phyloP scores from a whole-genome alignment of 2,888 invertebrate species.

The Branchipolynoe longqiensis region DNA sequence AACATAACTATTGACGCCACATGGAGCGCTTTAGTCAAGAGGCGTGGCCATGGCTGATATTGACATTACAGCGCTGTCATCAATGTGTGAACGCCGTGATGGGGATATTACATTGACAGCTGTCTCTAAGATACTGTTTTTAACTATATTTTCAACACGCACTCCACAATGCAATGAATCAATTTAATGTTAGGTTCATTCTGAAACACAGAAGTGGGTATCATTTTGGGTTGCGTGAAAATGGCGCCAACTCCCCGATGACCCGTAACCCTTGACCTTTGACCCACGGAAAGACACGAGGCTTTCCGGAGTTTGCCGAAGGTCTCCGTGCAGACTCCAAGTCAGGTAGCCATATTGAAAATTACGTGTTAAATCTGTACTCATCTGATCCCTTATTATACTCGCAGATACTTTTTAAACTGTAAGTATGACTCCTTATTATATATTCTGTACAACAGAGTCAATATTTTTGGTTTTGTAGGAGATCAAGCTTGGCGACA shows the following conservation, averaged over 20 bases:
- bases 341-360: slow-evolving; percentile 77
- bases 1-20: too few species aligned
- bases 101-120: too few species aligned
- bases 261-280: slow-evolving; percentile 51
- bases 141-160: too few species aligned
- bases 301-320: slow-evolving; percentile 75
- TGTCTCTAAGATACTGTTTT: too few species aligned
- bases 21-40: too few species aligned
- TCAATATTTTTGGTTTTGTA: slow-evolving; percentile 70
- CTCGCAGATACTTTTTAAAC: slow-evolving; percentile 37
- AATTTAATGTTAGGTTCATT: too few species aligned
- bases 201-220: too few species aligned
- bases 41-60: too few species aligned
- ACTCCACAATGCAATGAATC: too few species aligned
- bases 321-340: slow-evolving; percentile 78
- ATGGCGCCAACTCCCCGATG: slow-evolving; percentile 49
- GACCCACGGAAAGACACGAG: slow-evolving; percentile 69
- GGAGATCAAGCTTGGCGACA: slow-evolving; percentile 80
- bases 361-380: slow-evolving; percentile 70
- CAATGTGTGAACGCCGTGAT: too few species aligned
- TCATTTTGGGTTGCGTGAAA: too few species aligned
- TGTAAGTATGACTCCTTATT: slow-evolving; percentile 67
- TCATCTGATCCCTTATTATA: slow-evolving; percentile 70
- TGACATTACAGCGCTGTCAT: too few species aligned
- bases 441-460: slow-evolving; percentile 30